A percentile compares a stretch with the other conserved stretches of the same genome.
These are phyloP conservation scores for Leptinotarsa defecta DNA, from an alignment of 1,140 invertebrate species.

Conservation along the genomic window DNA sequence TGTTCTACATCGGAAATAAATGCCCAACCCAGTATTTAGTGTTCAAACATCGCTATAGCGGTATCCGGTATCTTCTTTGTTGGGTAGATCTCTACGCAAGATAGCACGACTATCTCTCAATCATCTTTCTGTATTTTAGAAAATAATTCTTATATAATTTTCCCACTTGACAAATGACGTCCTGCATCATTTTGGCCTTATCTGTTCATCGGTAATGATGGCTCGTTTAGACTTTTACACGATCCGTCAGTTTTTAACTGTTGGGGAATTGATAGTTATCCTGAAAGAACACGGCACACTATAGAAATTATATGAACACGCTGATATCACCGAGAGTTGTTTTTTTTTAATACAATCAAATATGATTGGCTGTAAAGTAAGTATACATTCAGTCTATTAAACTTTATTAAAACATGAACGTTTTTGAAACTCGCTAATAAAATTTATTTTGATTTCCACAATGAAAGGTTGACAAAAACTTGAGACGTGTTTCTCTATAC, in stretches of 20 bases:
- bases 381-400: no score
- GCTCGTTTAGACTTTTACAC: slow-evolving; percentile 2
- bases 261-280: background rate
- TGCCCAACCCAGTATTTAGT: background rate
- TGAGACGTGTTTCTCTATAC: no score
- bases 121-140: background rate
- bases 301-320: no score
- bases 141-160: slow-evolving; percentile 4
- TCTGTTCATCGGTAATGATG: slow-evolving; percentile 2
- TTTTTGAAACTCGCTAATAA: no score
- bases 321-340: no score
- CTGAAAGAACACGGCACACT: no score
- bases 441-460: no score
- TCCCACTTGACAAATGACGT: slow-evolving; percentile 5
- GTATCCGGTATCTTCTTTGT: background rate
- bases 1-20: background rate
- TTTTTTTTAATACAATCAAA: no score
- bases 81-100: background rate
- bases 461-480: no score
- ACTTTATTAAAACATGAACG: no score
- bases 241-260: slow-evolving; percentile 1
- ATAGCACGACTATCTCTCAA: background rate
- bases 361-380: no score
- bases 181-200: background rate
- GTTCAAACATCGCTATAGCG: background rate